Conservation (phyloP, 2,888 invertebrate genomes). For the Drosophila kokeensis region DNA sequence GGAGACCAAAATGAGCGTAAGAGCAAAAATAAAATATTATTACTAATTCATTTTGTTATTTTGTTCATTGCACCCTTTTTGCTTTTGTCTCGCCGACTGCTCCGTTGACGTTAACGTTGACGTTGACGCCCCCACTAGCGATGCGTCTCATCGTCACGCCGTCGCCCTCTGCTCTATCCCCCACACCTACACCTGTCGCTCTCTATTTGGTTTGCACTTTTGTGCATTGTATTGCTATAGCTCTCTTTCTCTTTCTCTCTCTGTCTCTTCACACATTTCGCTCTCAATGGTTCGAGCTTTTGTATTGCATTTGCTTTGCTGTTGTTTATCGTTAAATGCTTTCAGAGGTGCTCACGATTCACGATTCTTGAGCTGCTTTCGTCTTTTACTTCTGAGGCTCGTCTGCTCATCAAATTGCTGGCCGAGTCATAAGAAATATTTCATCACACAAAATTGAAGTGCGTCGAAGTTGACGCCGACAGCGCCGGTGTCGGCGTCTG, state of each 20-base stretch:
- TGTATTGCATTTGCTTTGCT: conserved; percentile 15
- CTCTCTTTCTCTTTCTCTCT: conserved; percentile 6
- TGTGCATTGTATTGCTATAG: conserved; percentile 30
- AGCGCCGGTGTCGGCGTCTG: conserved; percentile 56
- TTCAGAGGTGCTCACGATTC: conserved; percentile 59
- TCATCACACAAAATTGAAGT: conserved; percentile 71
- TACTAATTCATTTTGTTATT: conserved; percentile 70
- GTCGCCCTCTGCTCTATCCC: neutral
- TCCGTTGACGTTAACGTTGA: conserved; percentile 16
- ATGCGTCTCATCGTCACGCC: conserved; percentile 3
- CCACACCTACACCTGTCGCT: neutral
- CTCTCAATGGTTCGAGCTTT: conserved; percentile 15
- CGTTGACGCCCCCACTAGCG: conserved; percentile 5
- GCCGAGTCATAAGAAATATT: conserved; percentile 77
- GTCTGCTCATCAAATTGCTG: conserved; percentile 42
- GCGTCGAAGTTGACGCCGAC: conserved; percentile 52
- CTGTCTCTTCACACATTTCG: neutral
- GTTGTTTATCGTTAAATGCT: conserved; percentile 58
- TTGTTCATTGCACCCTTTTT: conserved; percentile 62
- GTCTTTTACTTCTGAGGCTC: conserved; percentile 19
- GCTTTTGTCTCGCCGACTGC: conserved; percentile 18
- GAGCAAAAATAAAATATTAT: conserved; percentile 66
- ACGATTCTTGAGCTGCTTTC: conserved; percentile 24
- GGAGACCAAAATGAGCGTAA: conserved; percentile 38
- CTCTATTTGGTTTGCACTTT: conserved; percentile 31